phyloP scores from a whole-genome alignment of 2,113 vertebrate genomes.

The Phylloscopus trochiloides region DNA sequence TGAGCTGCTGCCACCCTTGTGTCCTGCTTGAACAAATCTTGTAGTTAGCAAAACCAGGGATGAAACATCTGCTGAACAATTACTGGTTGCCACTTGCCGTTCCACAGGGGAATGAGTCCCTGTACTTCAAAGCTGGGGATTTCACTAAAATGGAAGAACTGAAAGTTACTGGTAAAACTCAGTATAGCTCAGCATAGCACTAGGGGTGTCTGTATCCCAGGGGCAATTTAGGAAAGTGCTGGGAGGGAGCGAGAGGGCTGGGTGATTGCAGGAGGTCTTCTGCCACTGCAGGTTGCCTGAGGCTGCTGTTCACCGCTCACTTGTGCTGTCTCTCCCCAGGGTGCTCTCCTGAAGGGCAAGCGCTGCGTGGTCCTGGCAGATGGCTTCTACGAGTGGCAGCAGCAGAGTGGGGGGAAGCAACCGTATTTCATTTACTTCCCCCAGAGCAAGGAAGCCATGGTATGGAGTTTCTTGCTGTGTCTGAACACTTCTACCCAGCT shows the following conservation, averaged over 20 bases:
- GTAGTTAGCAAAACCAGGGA: background rate
- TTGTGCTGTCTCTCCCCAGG: slow-evolving; percentile 65
- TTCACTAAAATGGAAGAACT: background rate
- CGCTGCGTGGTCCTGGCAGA: slow-evolving; percentile 94
- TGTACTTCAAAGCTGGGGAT: background rate
- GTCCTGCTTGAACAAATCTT: background rate
- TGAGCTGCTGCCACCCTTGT: slow-evolving; percentile 40
- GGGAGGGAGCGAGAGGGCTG: accelerated
- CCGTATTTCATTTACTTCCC: slow-evolving; percentile 97
- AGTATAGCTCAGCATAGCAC: background rate
- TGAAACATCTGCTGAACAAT: background rate
- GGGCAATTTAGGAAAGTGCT: background rate
- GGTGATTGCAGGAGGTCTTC: background rate
- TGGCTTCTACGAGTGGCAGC: slow-evolving; percentile 95
- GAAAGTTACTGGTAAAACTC: background rate
- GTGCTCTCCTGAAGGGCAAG: slow-evolving; percentile 85
- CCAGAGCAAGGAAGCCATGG: slow-evolving; percentile 64
- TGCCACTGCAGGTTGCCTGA: background rate
- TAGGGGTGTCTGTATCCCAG: accelerated
- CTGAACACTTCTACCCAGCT: background rate
- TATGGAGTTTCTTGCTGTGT: background rate
- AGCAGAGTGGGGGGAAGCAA: slow-evolving; percentile 76
- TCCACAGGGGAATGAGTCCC: background rate
- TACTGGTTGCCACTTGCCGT: accelerated
- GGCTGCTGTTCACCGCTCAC: background rate